Conservation (phyloP, 2,888 invertebrate species). For the Leptopterna dolabrata region DNA sequence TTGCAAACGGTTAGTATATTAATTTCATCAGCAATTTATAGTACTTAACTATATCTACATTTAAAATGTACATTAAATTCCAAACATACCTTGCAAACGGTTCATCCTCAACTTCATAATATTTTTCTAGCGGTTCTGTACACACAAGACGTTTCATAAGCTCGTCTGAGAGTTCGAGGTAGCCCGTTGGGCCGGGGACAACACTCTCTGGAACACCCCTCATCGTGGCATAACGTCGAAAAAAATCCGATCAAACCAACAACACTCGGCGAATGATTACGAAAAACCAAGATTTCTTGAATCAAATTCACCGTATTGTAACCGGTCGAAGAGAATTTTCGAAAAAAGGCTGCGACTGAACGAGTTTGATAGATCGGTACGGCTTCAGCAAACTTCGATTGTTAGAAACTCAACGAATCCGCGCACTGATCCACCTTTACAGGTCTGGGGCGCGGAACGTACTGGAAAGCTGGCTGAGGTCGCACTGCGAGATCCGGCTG, state of each 20-base stretch:
- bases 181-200: conserved; percentile 59
- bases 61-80: too few relatives aligned
- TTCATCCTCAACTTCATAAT: conserved; percentile 66
- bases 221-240: conserved; percentile 50
- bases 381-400: background rate
- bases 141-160: conserved; percentile 63
- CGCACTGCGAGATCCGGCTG: background rate
- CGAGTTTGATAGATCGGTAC: background rate
- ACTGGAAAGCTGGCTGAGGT: conserved; percentile 1
- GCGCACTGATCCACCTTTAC: conserved; percentile 48
- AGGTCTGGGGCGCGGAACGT: conserved; percentile 52
- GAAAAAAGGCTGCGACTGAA: background rate
- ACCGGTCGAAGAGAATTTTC: background rate
- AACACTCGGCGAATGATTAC: background rate
- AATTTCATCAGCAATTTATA: too few relatives aligned
- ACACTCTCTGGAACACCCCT: conserved; percentile 56
- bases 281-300: background rate
- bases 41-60: too few relatives aligned
- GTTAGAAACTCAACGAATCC: background rate
- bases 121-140: conserved; percentile 65
- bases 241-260: background rate
- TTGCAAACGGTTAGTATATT: too few relatives aligned
- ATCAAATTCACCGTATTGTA: background rate
- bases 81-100: conserved; percentile 66
- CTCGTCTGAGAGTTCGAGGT: conserved; percentile 63